Evolutionary conservation across 2,797 vertebrate species (phyloP), one percentile per base, ranked within the genome.

Genomic region (Pangasius djambal): DNA sequence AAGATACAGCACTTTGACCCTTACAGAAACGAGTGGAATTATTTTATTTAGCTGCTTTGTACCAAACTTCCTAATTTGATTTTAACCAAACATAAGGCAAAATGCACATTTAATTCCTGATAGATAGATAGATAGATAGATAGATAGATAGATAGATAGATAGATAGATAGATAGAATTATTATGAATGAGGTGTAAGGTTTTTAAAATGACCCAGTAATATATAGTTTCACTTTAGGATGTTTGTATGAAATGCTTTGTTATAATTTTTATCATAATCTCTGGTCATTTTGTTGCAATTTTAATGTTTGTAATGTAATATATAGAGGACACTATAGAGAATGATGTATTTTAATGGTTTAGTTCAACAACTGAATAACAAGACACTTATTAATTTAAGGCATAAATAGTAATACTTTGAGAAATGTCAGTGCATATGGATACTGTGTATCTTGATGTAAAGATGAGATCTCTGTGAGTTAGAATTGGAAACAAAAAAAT

Each of bases 91-190:
- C 31, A 59, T 59, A 37, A 59, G 18, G 78, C 31, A 52, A 8
- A 78, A n/a, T 78, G 75, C 28, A 28, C 34, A 37, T 20, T 20
- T 5, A 59, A 57, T 34, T 55, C 2, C 12, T 13, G 78, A 44
- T 34, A 22, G 31, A 81, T 12, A 20, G 52, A 81, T 81, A 52
- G 20, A 75, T 50, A n/a, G 65, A 75, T 50, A n/a, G 65, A 70
- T 52, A 44, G 82, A 67, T 25, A 31, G 81, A 83, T 61, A 83
- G 31, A 83, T 48, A 83, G 57, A 79, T 79, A n/a, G 78, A 57
- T 37, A 57, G 57, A 83, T 61, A 57, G 20, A 63, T 6, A 44
- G 55, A 83, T 44, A 25, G 34, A 13, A 57, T 22, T 69, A 70
- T 70, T 18, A 70, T 34, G 31, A 70, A 37, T 22, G 40, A 10